phyloP scores from a whole-genome alignment of 2,888 invertebrate genomes.

The Harmothoe impar region DNA sequence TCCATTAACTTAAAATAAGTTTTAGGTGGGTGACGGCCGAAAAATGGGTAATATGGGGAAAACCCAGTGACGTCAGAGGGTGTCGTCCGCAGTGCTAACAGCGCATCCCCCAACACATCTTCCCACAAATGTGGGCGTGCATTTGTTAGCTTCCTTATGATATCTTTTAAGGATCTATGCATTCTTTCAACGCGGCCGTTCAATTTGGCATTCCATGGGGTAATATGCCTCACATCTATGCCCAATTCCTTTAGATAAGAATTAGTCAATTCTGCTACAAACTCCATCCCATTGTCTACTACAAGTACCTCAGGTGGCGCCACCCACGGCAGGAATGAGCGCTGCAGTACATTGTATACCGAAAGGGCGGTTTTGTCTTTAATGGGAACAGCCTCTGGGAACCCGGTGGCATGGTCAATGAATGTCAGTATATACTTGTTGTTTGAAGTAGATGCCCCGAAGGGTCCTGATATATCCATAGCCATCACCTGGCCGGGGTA shows the following conservation, averaged over 20 bases:
- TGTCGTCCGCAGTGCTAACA: not conserved
- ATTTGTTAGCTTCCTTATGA: too few species aligned
- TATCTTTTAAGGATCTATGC: too few species aligned
- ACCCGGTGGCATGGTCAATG: not conserved
- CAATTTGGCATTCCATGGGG: too few species aligned
- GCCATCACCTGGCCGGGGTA: not conserved
- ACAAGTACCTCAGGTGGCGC: not conserved
- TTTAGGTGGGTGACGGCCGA: not conserved
- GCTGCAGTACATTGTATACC: not conserved
- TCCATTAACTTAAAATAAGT: not conserved
- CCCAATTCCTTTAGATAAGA: not conserved
- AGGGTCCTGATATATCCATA: too few species aligned
- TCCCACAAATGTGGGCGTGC: too few species aligned
- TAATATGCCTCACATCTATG: too few species aligned
- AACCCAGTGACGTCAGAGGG: too few species aligned
- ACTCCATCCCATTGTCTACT: not conserved
- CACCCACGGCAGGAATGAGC: not conserved
- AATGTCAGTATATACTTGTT: not conserved
- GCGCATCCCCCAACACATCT: not conserved
- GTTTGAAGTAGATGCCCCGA: not conserved
- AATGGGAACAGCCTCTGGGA: not conserved
- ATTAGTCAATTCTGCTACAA: not conserved
- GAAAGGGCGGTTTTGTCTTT: not conserved
- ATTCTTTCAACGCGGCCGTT: not conserved
- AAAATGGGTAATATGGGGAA: not conserved